Conservation (phyloP, 2,113 vertebrate species). For the Seriola rivoliana region DNA sequence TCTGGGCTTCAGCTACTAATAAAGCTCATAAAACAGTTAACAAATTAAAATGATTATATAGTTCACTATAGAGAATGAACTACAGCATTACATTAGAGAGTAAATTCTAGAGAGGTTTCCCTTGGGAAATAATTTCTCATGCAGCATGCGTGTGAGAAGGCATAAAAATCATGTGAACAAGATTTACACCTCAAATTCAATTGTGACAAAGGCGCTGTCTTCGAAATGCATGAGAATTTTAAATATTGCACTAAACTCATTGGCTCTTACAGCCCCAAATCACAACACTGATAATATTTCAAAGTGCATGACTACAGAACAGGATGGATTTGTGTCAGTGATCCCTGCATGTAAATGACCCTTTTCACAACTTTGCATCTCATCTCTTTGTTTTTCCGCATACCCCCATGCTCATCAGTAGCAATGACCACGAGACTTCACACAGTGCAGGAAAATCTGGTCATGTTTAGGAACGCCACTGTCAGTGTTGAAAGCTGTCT, state of each 20-base stretch:
- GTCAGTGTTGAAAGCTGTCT: slow-evolving; percentile 75
- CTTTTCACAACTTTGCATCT: slow-evolving; percentile 60
- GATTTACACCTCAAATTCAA: background rate
- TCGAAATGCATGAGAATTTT: background rate
- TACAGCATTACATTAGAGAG: background rate
- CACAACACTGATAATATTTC: slow-evolving; percentile 43
- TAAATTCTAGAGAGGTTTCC: background rate
- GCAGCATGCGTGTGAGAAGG: background rate
- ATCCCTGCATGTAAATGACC: slow-evolving; percentile 73
- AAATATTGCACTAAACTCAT: slow-evolving; percentile 9
- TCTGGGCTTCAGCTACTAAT: background rate
- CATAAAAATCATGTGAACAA: background rate
- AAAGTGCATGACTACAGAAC: slow-evolving; percentile 52
- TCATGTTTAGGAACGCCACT: slow-evolving; percentile 67
- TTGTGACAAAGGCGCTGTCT: background rate
- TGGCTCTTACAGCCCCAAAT: slow-evolving; percentile 37
- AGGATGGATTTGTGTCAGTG: slow-evolving; percentile 60
- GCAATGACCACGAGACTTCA: slow-evolving; percentile 73
- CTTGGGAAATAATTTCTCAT: background rate
- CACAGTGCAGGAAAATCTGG: slow-evolving; percentile 61
- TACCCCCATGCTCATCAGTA: slow-evolving; percentile 58
- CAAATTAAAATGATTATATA: background rate
- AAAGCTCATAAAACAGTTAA: background rate
- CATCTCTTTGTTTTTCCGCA: slow-evolving; percentile 62
- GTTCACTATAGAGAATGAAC: background rate